Conservation (phyloP, 2,888 invertebrate genomes). For the Pheosia tremula region DNA sequence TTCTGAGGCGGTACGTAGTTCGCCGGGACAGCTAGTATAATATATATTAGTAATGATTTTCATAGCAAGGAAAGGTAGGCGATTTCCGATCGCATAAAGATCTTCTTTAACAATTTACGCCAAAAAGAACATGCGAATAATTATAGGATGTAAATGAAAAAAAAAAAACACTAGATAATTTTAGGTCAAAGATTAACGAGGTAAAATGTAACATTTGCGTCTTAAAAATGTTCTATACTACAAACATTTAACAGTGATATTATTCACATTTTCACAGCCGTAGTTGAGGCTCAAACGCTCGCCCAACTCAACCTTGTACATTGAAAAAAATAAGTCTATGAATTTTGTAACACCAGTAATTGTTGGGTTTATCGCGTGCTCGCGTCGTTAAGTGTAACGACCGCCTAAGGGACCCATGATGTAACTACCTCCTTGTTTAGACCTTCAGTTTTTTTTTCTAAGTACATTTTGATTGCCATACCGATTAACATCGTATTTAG, state of each 20-base stretch:
- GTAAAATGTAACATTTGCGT: too few relatives aligned
- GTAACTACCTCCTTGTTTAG: constrained; percentile 44
- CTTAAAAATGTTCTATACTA: too few relatives aligned
- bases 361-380: constrained; percentile 3
- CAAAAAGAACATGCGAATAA: too few relatives aligned
- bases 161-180: too few relatives aligned
- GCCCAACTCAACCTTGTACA: constrained; percentile 4
- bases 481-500: constrained; percentile 52
- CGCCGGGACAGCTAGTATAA: too few relatives aligned
- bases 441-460: constrained; percentile 54
- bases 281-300: neutral
- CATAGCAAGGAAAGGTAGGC: too few relatives aligned
- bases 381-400: constrained; percentile 23
- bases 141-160: too few relatives aligned
- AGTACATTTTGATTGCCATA: constrained; percentile 48
- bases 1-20: too few relatives aligned
- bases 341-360: constrained; percentile 4
- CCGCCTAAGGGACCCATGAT: constrained; percentile 30
- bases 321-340: constrained; percentile 5
- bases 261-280: neutral
- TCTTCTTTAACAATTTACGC: too few relatives aligned
- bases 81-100: too few relatives aligned
- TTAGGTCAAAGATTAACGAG: too few relatives aligned
- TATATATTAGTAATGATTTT: too few relatives aligned
- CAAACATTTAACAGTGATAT: neutral